These are phyloP conservation scores for Tetropium fuscum DNA, from an alignment of 2,888 invertebrate species.

Conservation along the genomic window DNA sequence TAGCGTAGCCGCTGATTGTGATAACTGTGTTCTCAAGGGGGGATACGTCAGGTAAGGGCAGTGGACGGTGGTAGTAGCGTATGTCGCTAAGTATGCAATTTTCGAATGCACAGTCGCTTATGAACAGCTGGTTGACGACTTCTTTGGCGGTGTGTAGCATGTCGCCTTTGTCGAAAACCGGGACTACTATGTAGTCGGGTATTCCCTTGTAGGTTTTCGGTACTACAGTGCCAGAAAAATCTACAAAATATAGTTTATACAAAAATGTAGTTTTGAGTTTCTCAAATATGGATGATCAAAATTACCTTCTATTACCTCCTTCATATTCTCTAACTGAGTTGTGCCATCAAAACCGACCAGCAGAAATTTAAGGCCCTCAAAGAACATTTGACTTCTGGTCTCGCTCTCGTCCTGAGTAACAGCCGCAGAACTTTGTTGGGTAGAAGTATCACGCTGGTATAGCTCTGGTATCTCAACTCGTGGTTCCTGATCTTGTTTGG, in stretches of 20 bases:
- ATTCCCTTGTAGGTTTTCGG: slow-evolving; percentile 66
- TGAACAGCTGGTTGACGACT: slow-evolving; percentile 78
- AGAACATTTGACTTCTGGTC: slow-evolving; percentile 39
- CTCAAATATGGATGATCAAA: neutral
- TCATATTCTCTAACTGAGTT: slow-evolving; percentile 64
- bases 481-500: slow-evolving; percentile 22
- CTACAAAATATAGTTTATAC: slow-evolving; percentile 4
- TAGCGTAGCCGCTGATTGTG: slow-evolving; percentile 82
- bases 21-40: slow-evolving; percentile 80
- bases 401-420: slow-evolving; percentile 36
- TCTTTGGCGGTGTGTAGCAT: slow-evolving; percentile 69
- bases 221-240: slow-evolving; percentile 68
- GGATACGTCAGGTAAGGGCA: slow-evolving; percentile 63
- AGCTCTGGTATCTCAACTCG: slow-evolving; percentile 24
- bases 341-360: slow-evolving; percentile 66
- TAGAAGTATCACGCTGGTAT: slow-evolving; percentile 36
- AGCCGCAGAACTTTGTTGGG: slow-evolving; percentile 36
- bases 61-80: slow-evolving; percentile 80
- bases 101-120: slow-evolving; percentile 76
- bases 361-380: slow-evolving; percentile 55
- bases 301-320: slow-evolving; percentile 67
- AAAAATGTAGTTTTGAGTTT: neutral
- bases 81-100: slow-evolving; percentile 68
- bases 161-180: slow-evolving; percentile 67
- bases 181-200: slow-evolving; percentile 77